Evolutionary conservation across 2,797 vertebrate species (phyloP).

Genomic region (Eptatretus atami): DNA sequence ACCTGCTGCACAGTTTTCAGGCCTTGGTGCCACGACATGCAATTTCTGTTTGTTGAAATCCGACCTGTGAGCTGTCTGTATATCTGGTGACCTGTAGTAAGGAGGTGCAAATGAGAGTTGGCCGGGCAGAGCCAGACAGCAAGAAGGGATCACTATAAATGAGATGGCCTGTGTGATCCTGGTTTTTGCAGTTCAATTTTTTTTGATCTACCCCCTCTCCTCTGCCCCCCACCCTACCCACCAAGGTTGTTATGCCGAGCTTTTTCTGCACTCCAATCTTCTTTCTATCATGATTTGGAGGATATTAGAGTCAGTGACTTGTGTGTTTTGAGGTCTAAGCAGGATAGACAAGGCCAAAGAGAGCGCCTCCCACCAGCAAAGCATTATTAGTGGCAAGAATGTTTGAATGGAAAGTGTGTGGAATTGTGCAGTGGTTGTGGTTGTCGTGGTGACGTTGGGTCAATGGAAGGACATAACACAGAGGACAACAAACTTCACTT

Average conservation of each 20-base stretch:
- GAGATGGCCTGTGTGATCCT: background rate
- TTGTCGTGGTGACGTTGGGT: too few species aligned
- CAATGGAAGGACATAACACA: too few species aligned
- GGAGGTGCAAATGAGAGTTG: background rate
- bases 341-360: conserved; percentile 8
- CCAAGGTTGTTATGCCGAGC: background rate
- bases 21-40: too few species aligned
- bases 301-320: too few species aligned
- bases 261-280: too few species aligned
- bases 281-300: too few species aligned
- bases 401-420: conserved; percentile 12
- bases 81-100: background rate
- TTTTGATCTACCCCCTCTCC: background rate
- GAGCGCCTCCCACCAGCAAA: conserved; percentile 10
- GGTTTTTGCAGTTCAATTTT: background rate
- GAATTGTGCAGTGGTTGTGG: conserved; percentile 9
- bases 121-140: background rate
- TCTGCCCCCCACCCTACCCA: background rate
- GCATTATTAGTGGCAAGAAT: conserved; percentile 13
- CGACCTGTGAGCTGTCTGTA: too few species aligned
- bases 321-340: too few species aligned
- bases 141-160: conserved; percentile 1
- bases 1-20: conserved; percentile 7
- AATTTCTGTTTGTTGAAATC: too few species aligned
- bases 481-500: too few species aligned